Evolutionary conservation across 2,888 invertebrate genomes (phyloP).

Genomic region (Pterostichus madidus): DNA sequence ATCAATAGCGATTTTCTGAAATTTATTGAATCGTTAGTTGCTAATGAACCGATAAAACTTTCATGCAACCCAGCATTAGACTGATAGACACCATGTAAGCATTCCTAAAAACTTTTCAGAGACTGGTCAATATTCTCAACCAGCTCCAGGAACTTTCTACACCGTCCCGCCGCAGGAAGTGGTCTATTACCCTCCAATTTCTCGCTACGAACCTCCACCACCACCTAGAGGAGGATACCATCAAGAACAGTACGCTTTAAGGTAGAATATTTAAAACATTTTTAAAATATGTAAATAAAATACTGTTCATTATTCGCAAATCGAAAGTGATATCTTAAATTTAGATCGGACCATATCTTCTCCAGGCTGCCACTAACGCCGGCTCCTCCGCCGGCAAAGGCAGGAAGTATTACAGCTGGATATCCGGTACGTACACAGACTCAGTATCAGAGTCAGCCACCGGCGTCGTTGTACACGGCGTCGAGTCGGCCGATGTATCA

Average conservation of each 20-base stretch:
- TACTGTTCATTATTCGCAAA: too few relatives aligned
- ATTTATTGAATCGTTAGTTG: too few relatives aligned
- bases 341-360: too few relatives aligned
- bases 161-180: constrained; percentile 78
- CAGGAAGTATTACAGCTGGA: constrained; percentile 90
- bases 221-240: constrained; percentile 74
- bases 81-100: too few relatives aligned
- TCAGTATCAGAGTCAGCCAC: constrained; percentile 73
- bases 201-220: constrained; percentile 74
- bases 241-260: constrained; percentile 75
- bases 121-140: constrained; percentile 78
- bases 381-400: constrained; percentile 82
- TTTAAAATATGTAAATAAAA: too few relatives aligned
- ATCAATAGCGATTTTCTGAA: too few relatives aligned
- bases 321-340: too few relatives aligned
- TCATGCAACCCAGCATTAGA: too few relatives aligned
- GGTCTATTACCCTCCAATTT: constrained; percentile 74
- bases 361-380: constrained; percentile 77
- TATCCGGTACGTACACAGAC: constrained; percentile 88
- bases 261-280: constrained; percentile 68
- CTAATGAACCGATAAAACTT: too few relatives aligned
- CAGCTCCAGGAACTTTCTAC: constrained; percentile 76
- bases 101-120: constrained; percentile 73
- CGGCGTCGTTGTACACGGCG: constrained; percentile 75
- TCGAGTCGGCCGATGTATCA: constrained; percentile 76